Base-by-base conservation (phyloP, 2,113 vertebrate species). In the Siniperca knerii region DNA sequence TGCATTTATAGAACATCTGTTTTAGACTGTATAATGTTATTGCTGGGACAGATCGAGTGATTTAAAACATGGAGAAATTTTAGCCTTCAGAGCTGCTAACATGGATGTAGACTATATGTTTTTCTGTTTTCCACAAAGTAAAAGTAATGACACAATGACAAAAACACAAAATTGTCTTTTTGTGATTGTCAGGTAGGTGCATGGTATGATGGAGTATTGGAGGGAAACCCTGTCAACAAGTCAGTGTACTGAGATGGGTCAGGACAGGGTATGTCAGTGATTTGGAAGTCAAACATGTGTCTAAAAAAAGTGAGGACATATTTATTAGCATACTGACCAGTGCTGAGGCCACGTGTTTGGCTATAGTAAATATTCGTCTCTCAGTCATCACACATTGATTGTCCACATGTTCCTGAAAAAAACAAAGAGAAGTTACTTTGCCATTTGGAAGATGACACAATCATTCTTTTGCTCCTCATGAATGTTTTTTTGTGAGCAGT, bases 291-390 rank as follows among this genome's bases (percentile, higher is more conserved):
- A 88, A 86, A 76, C 35, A 1, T 25, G 29, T 13, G 29, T 12
- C 4, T 55, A 21, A 57, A 64, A 23, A 40, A 57, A 9, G 21
- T 58, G 21, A 50, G 54, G 21, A 23, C 6, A 66, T 64, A 16
- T 40, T 54, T 25, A 21, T 77, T 48, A 57, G 9, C 23, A 35
- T 75, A 91, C 96, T 89, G 61, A 96, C 96, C 95, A 96, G 87
- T 4, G 95, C 96, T 29, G 94, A 94, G 23, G 94, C 92, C 76
- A 96, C 95, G 66, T 96, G 96, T 15, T 79, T 89, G 70, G 94
- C 95, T 93, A 96, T 96, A 18, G 92, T 95, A 50, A 94, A 95
- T 76, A 96, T 95, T 16, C 65, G 75, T 75, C 84, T 96, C 73
- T 96, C 96, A 3, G 95, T 96, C 88, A 96, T 93, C 69, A 95